phyloP scores from a whole-genome alignment of 2,888 invertebrate species.

The Leucoptera coffeella region DNA sequence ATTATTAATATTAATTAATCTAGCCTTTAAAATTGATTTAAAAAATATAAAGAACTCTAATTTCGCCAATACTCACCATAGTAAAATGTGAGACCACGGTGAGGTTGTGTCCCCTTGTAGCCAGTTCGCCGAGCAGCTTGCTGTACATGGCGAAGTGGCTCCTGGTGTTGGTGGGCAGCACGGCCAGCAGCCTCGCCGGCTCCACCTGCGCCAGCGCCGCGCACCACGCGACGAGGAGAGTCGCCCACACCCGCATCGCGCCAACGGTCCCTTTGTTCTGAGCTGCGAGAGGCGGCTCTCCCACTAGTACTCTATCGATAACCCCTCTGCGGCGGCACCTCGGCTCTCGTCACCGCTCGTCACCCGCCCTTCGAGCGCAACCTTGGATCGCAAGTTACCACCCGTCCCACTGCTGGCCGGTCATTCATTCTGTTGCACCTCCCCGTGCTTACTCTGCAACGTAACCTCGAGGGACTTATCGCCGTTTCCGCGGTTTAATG shows the following conservation, averaged over 20 bases:
- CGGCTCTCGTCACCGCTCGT: too few species aligned
- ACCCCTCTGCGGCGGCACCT: too few species aligned
- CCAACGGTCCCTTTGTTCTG: too few species aligned
- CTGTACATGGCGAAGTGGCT: slow-evolving; percentile 52
- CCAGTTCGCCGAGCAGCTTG: slow-evolving; percentile 33
- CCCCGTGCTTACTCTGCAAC: too few species aligned
- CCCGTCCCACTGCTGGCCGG: too few species aligned
- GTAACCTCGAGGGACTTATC: too few species aligned
- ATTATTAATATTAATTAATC: not conserved
- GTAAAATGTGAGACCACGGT: slow-evolving; percentile 43
- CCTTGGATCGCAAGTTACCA: not conserved
- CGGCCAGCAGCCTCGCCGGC: slow-evolving; percentile 32
- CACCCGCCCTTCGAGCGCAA: not conserved
- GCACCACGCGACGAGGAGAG: slow-evolving; percentile 12
- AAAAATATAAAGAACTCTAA: not conserved
- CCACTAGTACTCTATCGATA: too few species aligned
- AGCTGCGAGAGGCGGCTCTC: too few species aligned
- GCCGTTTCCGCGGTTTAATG: too few species aligned
- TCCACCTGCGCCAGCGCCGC: slow-evolving; percentile 12
- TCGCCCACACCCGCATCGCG: slow-evolving; percentile 30
- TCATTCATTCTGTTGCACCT: too few species aligned
- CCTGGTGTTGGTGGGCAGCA: slow-evolving; percentile 44
- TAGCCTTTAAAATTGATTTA: too few species aligned
- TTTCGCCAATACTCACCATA: slow-evolving; percentile 15
- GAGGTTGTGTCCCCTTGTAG: slow-evolving; percentile 28